These are phyloP conservation scores for Helicolenus hilgendorfi DNA, from an alignment of 2,797 vertebrate genomes.

Conservation along the genomic window DNA sequence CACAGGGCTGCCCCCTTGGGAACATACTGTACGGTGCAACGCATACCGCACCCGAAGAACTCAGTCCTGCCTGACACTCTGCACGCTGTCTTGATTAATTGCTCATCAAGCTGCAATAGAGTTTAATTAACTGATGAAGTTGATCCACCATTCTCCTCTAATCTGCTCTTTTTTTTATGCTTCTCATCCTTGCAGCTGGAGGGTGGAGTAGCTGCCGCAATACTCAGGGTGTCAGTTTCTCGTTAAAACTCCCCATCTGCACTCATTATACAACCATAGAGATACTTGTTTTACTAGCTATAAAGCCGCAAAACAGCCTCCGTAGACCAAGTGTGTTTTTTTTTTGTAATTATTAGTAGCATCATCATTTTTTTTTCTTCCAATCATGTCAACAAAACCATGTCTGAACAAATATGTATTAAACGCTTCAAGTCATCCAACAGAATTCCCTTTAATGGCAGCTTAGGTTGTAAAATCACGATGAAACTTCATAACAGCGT, in stretches of 20 bases:
- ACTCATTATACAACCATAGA: slow-evolving; percentile 70
- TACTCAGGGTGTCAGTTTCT: slow-evolving; percentile 70
- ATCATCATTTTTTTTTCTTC: slow-evolving; percentile 1
- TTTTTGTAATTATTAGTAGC: slow-evolving; percentile 37
- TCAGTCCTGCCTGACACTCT: slow-evolving; percentile 79
- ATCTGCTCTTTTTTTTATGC: slow-evolving; percentile 74
- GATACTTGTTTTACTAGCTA: slow-evolving; percentile 63
- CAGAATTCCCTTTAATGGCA: background rate
- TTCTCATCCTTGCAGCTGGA: slow-evolving; percentile 83
- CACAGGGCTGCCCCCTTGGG: slow-evolving; percentile 53
- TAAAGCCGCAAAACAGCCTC: slow-evolving; percentile 68
- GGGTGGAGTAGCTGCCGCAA: slow-evolving; percentile 71
- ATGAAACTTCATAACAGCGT: slow-evolving; percentile 12
- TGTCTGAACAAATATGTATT: slow-evolving; percentile 35
- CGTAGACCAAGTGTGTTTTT: slow-evolving; percentile 6
- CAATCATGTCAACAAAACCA: slow-evolving; percentile 36
- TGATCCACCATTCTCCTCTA: slow-evolving; percentile 84
- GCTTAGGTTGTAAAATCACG: background rate
- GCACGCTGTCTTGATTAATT: slow-evolving; percentile 90
- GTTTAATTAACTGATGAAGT: slow-evolving; percentile 92
- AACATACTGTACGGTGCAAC: slow-evolving; percentile 57
- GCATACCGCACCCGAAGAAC: slow-evolving; percentile 64
- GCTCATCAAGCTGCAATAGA: slow-evolving; percentile 90
- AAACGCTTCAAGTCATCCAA: slow-evolving; percentile 14
- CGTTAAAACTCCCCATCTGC: slow-evolving; percentile 77